Conservation (phyloP, 2,888 invertebrate species). For the Zele albiditarsus region DNA sequence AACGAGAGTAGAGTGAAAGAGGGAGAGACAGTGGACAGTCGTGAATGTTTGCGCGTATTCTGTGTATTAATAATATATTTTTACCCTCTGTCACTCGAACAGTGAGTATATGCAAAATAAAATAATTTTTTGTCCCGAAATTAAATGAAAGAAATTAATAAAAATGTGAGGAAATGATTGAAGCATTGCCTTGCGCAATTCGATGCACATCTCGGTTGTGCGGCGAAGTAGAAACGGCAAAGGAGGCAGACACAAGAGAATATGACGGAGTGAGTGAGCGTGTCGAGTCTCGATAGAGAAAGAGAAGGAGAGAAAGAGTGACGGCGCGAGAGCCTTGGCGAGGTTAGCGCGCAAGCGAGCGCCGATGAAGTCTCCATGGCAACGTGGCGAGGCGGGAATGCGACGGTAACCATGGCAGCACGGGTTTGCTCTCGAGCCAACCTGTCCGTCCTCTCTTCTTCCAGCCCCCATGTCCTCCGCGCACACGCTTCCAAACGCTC, state of each 20-base stretch:
- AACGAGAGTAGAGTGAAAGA: conserved; percentile 42
- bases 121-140: neutral
- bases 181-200: conserved; percentile 26
- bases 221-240: conserved; percentile 41
- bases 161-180: neutral
- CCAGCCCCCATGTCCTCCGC: conserved; percentile 61
- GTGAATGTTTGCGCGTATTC: conserved; percentile 12
- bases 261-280: conserved; percentile 12
- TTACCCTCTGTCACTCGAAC: neutral
- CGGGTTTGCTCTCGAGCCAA: conserved; percentile 65
- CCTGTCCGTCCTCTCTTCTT: conserved; percentile 70
- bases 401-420: conserved; percentile 73
- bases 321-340: conserved; percentile 14
- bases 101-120: neutral
- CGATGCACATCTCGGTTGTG: conserved; percentile 47
- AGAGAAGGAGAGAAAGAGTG: conserved; percentile 12
- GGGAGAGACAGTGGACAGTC: neutral
- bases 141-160: neutral
- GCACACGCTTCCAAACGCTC: conserved; percentile 51
- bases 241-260: conserved; percentile 28
- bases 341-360: conserved; percentile 54
- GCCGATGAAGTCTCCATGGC: conserved; percentile 75
- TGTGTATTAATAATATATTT: conserved; percentile 6
- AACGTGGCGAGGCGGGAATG: conserved; percentile 74
- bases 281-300: conserved; percentile 46